Evolutionary conservation across 2,113 vertebrate species (phyloP).

Genomic region (Canis aureus): DNA sequence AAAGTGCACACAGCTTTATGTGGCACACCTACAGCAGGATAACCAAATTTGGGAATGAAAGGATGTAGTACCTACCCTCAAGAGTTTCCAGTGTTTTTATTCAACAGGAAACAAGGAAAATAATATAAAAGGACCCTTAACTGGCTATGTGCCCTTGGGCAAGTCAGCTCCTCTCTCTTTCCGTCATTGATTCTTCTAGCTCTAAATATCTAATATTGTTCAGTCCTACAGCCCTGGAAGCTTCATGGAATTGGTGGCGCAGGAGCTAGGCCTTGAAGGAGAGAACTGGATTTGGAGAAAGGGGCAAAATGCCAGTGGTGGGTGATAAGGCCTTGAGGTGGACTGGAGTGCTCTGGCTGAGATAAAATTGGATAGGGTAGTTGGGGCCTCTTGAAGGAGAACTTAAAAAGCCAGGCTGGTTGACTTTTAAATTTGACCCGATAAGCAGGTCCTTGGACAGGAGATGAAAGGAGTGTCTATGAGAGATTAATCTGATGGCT

Average conservation of each 20-base stretch:
- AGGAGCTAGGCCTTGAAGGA: not conserved
- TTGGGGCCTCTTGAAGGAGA: slow-evolving; percentile 54
- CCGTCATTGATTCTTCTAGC: not conserved
- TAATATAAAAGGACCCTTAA: not conserved
- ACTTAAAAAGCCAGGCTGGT: slow-evolving; percentile 68
- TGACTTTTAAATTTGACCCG: slow-evolving; percentile 73
- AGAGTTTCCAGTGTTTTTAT: not conserved
- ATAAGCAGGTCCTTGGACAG: slow-evolving; percentile 79
- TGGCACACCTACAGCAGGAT: not conserved
- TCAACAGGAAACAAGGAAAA: not conserved
- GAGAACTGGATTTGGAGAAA: slow-evolving; percentile 13
- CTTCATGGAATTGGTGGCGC: not conserved
- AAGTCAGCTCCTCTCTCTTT: not conserved
- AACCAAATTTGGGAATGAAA: not conserved
- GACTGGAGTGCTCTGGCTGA: not conserved
- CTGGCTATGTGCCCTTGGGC: not conserved
- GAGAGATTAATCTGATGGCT: slow-evolving; percentile 80
- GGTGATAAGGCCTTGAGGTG: slow-evolving; percentile 65
- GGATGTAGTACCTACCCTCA: not conserved
- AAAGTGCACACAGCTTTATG: not conserved
- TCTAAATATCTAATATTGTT: not conserved
- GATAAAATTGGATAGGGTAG: slow-evolving; percentile 59
- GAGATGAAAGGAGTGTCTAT: slow-evolving; percentile 78
- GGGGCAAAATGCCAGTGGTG: slow-evolving; percentile 20
- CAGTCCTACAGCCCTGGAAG: not conserved